Evolutionary conservation across 1,140 invertebrate genomes (phyloP), one percentile per base, ranked within the genome.

Genomic region (Ptiloglossa arizonensis): DNA sequence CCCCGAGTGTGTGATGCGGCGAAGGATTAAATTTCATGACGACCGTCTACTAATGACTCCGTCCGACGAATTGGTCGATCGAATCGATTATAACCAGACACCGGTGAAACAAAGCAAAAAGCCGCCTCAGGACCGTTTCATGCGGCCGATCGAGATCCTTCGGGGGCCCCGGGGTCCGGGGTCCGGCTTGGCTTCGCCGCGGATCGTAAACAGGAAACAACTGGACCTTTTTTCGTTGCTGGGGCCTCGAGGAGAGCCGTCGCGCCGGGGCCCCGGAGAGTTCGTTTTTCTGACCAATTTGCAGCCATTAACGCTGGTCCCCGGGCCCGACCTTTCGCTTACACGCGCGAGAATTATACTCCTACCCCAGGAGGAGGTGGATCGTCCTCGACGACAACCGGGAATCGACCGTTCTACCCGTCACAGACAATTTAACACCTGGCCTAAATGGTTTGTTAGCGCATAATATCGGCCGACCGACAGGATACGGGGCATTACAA

Each of bases 361-460:
- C 54, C 54, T n/a, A n/a, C 50, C n/a, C 22, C 15, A 6, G 38
- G n/a, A 56, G 56, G 22, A 54, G 38, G 41, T 68, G 52, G 29
- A 64, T 22, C 63, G 64, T 63, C 64, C 35, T 19, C 75, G 48
- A 35, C 63, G 70, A 73, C 72, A 84, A 81, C 73, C 86, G 80
- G 78, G 80, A 73, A 68, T 64, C 87, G 83, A 86, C 81, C 79
- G 86, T 88, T 89, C 83, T n/a, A 85, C 83, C 87, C 90, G 91
- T 92, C 91, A 92, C 91, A 91, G 90, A 90, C 91, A 92, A 92
- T 92, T 92, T 90, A 92, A 92, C 91, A 92, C 91, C 91, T 92
- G 91, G 88, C 83, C 86, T 90, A 91, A 92, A 91, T 91, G 91
- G 91, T 91, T 91, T 91, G 91, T 92, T 90, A 90, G 82, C 89